These are phyloP conservation scores for Pseudopleuronectes americanus DNA, from an alignment of 2,797 vertebrate species.

Conservation along the genomic window DNA sequence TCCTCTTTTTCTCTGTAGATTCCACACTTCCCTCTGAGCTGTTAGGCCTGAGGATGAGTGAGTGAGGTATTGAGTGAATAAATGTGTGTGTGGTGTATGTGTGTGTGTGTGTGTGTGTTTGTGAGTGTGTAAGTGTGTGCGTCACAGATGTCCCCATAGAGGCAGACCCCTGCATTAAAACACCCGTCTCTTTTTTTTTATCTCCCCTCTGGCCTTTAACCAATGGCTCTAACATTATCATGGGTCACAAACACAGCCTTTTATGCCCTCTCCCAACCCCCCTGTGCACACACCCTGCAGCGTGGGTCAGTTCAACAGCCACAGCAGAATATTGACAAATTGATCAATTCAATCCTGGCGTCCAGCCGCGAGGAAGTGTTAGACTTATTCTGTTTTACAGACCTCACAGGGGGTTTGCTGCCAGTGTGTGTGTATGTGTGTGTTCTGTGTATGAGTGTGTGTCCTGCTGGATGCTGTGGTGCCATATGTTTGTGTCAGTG, in stretches of 20 bases:
- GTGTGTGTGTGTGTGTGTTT: slow-evolving; percentile 29
- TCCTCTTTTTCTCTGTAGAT: slow-evolving; percentile 38
- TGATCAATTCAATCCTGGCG: slow-evolving; percentile 64
- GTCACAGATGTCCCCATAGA: slow-evolving; percentile 28
- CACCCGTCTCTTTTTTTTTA: slow-evolving; percentile 14
- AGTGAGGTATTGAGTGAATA: slow-evolving; percentile 23
- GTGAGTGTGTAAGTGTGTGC: slow-evolving; percentile 28
- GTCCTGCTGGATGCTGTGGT: not conserved
- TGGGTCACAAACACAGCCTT: slow-evolving; percentile 9
- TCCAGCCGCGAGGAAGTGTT: slow-evolving; percentile 73
- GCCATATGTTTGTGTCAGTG: slow-evolving; percentile 9
- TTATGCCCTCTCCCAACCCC: slow-evolving; percentile 3
- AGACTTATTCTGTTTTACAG: slow-evolving; percentile 51
- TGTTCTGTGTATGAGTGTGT: slow-evolving; percentile 25
- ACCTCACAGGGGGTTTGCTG: slow-evolving; percentile 30
- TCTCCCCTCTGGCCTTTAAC: slow-evolving; percentile 51
- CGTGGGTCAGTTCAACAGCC: slow-evolving; percentile 56
- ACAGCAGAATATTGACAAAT: slow-evolving; percentile 71
- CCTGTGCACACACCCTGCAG: slow-evolving; percentile 31
- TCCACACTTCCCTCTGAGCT: slow-evolving; percentile 19
- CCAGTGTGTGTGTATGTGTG: slow-evolving; percentile 12
- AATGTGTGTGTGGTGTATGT: slow-evolving; percentile 19
- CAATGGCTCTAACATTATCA: slow-evolving; percentile 34
- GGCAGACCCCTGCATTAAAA: slow-evolving; percentile 37
- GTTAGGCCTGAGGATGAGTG: slow-evolving; percentile 27